A percentile compares a stretch with the other conserved stretches of the same genome.
phyloP scores from a whole-genome alignment of 2,888 invertebrate species.

The Ephialtes manifestator region DNA sequence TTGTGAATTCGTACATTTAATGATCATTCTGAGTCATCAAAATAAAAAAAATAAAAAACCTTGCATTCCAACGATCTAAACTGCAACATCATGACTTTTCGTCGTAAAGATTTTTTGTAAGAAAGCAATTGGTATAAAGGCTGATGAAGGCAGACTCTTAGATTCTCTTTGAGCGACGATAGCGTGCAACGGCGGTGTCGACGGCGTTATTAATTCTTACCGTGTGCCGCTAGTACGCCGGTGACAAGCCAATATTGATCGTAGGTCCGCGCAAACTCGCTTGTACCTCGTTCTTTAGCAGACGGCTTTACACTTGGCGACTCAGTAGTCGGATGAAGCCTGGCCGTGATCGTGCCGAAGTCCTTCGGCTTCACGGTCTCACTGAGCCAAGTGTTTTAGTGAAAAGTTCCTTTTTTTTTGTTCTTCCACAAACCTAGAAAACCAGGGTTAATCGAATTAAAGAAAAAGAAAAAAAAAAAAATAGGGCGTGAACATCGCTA shows the following conservation, averaged over 20 bases:
- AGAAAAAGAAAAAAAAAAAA: neutral
- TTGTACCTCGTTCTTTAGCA: conserved; percentile 1
- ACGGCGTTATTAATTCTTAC: conserved; percentile 32
- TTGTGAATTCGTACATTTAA: too few species aligned
- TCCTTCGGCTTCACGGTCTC: conserved; percentile 7
- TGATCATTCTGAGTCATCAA: too few species aligned
- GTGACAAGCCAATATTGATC: conserved; percentile 64
- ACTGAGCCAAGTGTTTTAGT: neutral
- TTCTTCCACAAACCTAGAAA: neutral
- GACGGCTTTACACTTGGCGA: neutral
- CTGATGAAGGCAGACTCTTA: neutral
- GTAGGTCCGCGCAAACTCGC: conserved; percentile 59
- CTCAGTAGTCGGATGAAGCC: conserved; percentile 15
- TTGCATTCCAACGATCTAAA: too few species aligned
- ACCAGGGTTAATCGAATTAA: neutral
- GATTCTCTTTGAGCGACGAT: neutral
- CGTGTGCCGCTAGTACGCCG: conserved; percentile 1
- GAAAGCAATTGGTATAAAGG: too few species aligned
- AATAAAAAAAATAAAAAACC: too few species aligned
- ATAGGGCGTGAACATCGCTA: neutral
- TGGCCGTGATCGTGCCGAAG: conserved; percentile 6
- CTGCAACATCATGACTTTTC: too few species aligned
- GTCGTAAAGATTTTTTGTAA: too few species aligned
- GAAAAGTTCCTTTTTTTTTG: neutral
- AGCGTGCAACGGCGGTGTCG: neutral